These are phyloP conservation scores for Lepidocyrtinus sp. DNA, from an alignment of 2,888 invertebrate genomes.

Conservation along the genomic window DNA sequence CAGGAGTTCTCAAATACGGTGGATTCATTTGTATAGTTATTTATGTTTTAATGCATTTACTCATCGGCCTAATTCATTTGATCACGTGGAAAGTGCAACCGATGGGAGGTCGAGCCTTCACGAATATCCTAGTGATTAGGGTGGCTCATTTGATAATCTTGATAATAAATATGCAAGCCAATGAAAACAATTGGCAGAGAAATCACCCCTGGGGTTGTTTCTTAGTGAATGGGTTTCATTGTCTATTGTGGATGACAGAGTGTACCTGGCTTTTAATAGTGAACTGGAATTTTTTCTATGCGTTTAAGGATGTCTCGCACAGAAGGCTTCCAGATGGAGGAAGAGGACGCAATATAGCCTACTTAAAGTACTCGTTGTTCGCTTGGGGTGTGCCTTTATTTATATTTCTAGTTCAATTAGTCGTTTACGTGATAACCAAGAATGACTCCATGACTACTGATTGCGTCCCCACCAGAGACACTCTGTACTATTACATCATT, in stretches of 20 bases:
- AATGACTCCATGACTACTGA: slow-evolving; percentile 2
- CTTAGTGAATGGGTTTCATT: background rate
- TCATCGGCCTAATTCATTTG: slow-evolving; percentile 8
- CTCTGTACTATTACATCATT: slow-evolving; percentile 12
- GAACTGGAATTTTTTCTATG: slow-evolving; percentile 31
- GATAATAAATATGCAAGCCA: background rate
- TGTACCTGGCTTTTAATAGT: slow-evolving; percentile 35
- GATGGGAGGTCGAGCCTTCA: slow-evolving; percentile 20
- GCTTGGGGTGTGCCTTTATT: slow-evolving; percentile 19
- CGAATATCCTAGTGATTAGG: slow-evolving; percentile 9
- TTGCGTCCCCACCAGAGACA: background rate
- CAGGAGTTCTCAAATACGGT: no score
- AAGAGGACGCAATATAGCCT: background rate
- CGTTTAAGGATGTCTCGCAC: background rate
- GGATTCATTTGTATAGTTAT: no score
- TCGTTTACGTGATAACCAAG: background rate
- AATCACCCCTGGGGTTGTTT: background rate
- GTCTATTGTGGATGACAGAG: slow-evolving; percentile 33
- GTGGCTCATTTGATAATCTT: slow-evolving; percentile 3
- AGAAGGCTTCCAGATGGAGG: background rate
- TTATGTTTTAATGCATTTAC: no score
- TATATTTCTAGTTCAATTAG: background rate
- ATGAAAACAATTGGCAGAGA: background rate
- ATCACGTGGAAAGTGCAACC: slow-evolving; percentile 7
- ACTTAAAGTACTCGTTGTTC: slow-evolving; percentile 17